Evolutionary conservation across 2,113 vertebrate species (phyloP).

Genomic region (Eidolon helvum): DNA sequence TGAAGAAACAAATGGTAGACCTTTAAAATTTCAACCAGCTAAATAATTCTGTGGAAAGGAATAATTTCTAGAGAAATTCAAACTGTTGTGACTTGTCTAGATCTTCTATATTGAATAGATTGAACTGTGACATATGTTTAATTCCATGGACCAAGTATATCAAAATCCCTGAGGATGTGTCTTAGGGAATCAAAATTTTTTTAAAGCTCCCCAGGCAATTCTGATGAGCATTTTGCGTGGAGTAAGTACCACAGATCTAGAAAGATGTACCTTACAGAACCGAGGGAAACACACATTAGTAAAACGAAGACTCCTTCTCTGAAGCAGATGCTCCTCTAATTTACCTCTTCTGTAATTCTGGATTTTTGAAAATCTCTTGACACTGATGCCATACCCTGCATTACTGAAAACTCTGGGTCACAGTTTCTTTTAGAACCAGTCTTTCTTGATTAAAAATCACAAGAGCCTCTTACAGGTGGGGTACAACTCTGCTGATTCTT

Average conservation of each 20-base stretch:
- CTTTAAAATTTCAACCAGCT: background rate
- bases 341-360: background rate
- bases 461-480: background rate
- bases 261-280: background rate
- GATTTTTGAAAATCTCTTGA: background rate
- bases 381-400: background rate
- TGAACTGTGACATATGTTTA: background rate
- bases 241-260: background rate
- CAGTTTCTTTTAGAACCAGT: background rate
- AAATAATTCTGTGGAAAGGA: background rate
- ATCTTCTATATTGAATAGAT: background rate
- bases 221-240: too few species aligned
- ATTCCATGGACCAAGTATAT: background rate
- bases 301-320: background rate
- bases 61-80: background rate
- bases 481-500: background rate
- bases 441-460: background rate
- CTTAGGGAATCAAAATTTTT: background rate
- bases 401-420: background rate
- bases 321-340: background rate
- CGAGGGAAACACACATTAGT: background rate
- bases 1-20: background rate
- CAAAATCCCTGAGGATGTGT: background rate
- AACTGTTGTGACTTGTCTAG: background rate
- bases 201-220: background rate